Conservation (phyloP, 2,797 vertebrate genomes). For the Acanthiza pusilla region DNA sequence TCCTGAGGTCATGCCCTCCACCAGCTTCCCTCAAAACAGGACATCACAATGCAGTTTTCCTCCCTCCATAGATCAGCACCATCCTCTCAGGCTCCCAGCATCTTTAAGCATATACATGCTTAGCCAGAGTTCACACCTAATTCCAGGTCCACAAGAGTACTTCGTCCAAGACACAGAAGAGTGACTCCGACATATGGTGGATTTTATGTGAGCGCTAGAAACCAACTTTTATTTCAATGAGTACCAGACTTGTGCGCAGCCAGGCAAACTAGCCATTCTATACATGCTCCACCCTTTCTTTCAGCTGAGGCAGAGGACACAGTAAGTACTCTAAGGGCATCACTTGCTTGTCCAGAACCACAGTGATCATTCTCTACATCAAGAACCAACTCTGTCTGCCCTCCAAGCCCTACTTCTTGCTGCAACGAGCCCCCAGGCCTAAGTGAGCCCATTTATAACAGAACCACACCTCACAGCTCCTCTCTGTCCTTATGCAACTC, state of each 20-base stretch:
- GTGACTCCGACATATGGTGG: not conserved
- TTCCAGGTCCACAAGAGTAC: not conserved
- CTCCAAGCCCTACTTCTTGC: not conserved
- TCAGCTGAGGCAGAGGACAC: not conserved
- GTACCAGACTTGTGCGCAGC: fast-evolving
- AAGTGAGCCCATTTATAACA: not conserved
- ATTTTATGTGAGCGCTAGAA: not conserved
- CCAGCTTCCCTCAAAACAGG: not conserved
- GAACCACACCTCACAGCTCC: not conserved
- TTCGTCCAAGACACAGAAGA: not conserved
- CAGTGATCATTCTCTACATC: fast-evolving
- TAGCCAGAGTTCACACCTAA: not conserved
- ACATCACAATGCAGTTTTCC: not conserved
- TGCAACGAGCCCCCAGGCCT: not conserved
- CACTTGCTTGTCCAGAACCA: not conserved
- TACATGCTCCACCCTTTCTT: not conserved
- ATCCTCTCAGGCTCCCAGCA: not conserved
- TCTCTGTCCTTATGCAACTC: not conserved
- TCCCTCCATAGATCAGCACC: not conserved
- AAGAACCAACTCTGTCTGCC: not conserved
- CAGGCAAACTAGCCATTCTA: not conserved
- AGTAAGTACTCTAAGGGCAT: not conserved
- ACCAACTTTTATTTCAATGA: not conserved
- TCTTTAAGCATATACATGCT: not conserved
- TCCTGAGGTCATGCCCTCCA: not conserved